These are phyloP conservation scores for Penaeus chinensis DNA, from an alignment of 1,140 invertebrate genomes.

Conservation along the genomic window DNA sequence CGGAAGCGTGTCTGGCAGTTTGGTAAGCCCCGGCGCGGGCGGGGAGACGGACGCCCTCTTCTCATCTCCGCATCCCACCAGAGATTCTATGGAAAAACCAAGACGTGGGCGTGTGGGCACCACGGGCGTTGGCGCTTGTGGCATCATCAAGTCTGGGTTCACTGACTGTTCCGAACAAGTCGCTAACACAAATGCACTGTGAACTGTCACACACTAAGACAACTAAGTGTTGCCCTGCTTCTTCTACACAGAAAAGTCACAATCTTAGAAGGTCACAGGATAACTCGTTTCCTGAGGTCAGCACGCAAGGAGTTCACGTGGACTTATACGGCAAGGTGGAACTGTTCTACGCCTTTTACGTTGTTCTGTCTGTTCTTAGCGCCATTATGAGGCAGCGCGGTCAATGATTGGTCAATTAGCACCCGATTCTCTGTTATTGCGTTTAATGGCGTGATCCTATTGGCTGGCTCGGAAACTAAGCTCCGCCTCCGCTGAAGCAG, in stretches of 20 bases:
- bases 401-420: constrained; percentile 61
- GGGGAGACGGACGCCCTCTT: constrained; percentile 41
- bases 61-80: constrained; percentile 52
- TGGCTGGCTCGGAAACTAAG: neutral
- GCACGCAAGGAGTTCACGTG: constrained; percentile 52
- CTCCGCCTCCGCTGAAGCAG: constrained; percentile 8
- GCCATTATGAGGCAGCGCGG: constrained; percentile 57
- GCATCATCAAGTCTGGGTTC: constrained; percentile 49
- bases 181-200: constrained; percentile 3
- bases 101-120: constrained; percentile 57
- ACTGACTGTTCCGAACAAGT: neutral
- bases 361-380: constrained; percentile 53
- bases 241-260: neutral
- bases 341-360: constrained; percentile 51
- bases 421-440: constrained; percentile 60
- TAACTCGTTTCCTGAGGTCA: constrained; percentile 31
- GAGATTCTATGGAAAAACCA: constrained; percentile 54
- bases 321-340: constrained; percentile 57
- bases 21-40: constrained; percentile 36
- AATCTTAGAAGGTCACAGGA: constrained; percentile 4
- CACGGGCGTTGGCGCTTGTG: constrained; percentile 57
- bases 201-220: constrained; percentile 6
- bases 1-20: constrained; percentile 45
- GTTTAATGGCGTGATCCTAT: constrained; percentile 48
- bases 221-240: neutral